Evolutionary conservation across 2,888 invertebrate genomes (phyloP).

Genomic region (Lomographa bimaculata): DNA sequence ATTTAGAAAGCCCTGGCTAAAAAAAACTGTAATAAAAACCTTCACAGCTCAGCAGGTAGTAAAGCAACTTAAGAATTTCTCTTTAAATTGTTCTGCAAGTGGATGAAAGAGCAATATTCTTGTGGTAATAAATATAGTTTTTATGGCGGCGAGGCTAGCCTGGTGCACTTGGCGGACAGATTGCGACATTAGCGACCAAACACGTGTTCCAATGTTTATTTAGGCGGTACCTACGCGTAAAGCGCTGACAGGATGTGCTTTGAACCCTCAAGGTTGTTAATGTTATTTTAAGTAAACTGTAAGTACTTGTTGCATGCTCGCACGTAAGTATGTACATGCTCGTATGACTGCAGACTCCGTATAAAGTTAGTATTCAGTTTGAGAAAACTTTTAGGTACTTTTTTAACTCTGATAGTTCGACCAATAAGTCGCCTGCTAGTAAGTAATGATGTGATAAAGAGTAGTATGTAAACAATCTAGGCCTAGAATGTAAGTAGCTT

Average conservation of each 20-base stretch:
- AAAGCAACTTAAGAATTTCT: conserved; percentile 48
- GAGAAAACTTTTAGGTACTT: too few relatives aligned
- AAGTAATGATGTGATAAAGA: too few relatives aligned
- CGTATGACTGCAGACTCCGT: too few relatives aligned
- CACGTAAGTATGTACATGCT: too few relatives aligned
- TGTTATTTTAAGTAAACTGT: conserved; percentile 56
- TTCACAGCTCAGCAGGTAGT: conserved; percentile 66
- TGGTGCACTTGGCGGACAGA: conserved; percentile 43
- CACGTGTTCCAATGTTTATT: conserved; percentile 78
- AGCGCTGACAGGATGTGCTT: conserved; percentile 75
- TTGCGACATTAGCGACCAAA: conserved; percentile 60
- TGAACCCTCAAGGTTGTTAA: conserved; percentile 76
- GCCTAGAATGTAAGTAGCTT: too few relatives aligned
- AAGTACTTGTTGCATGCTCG: too few relatives aligned
- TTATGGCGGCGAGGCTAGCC: conserved; percentile 50
- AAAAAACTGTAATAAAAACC: conserved; percentile 61
- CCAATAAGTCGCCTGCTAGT: too few relatives aligned
- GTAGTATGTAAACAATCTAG: too few relatives aligned
- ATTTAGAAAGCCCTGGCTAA: conserved; percentile 61
- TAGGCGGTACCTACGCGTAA: conserved; percentile 77
- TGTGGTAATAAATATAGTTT: conserved; percentile 63
- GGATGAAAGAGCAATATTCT: conserved; percentile 59
- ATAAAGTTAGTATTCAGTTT: too few relatives aligned
- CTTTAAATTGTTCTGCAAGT: conserved; percentile 56
- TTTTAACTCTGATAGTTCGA: too few relatives aligned